Percentiles rank a stretch among this genome's conserved stretches.
These are phyloP conservation scores for Ancistrus triradiatus DNA, from an alignment of 2,113 vertebrate species.

Conservation along the genomic window DNA sequence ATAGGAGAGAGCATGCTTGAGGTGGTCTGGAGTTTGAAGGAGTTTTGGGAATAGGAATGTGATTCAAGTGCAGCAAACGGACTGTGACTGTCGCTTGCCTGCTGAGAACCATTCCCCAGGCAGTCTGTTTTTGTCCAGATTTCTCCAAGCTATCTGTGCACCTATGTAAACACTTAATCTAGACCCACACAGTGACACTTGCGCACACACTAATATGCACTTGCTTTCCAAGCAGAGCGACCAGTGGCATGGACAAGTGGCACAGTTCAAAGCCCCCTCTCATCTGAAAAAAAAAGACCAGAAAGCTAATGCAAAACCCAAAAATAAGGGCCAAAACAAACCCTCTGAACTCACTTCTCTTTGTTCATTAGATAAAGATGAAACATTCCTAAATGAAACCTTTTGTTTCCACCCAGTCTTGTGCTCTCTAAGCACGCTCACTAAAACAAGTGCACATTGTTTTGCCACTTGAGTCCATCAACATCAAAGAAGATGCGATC, in stretches of 20 bases:
- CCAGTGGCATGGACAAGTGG: constrained; percentile 42
- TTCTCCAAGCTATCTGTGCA: constrained; percentile 68
- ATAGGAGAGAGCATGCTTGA: constrained; percentile 48
- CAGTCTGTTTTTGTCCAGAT: constrained; percentile 74
- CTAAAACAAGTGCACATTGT: constrained; percentile 10
- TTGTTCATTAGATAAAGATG: constrained; percentile 3
- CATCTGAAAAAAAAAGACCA: constrained; percentile 23
- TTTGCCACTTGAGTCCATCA: background rate
- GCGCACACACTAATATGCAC: constrained; percentile 13
- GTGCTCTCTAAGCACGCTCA: too few species aligned
- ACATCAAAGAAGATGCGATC: constrained; percentile 1
- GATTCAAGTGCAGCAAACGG: constrained; percentile 67
- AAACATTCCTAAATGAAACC: constrained; percentile 20
- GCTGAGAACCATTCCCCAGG: constrained; percentile 70
- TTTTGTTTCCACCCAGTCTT: too few species aligned
- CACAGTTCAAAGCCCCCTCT: constrained; percentile 45
- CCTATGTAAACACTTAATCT: constrained; percentile 73
- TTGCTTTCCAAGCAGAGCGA: constrained; percentile 37
- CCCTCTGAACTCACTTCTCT: constrained; percentile 18
- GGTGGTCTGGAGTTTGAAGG: constrained; percentile 54
- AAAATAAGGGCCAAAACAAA: constrained; percentile 32
- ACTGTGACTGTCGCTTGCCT: constrained; percentile 58
- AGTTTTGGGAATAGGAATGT: constrained; percentile 74
- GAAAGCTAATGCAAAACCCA: constrained; percentile 25
- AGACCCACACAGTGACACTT: constrained; percentile 46